Conservation (phyloP, 2,113 vertebrate genomes). For the Podarcis muralis region DNA sequence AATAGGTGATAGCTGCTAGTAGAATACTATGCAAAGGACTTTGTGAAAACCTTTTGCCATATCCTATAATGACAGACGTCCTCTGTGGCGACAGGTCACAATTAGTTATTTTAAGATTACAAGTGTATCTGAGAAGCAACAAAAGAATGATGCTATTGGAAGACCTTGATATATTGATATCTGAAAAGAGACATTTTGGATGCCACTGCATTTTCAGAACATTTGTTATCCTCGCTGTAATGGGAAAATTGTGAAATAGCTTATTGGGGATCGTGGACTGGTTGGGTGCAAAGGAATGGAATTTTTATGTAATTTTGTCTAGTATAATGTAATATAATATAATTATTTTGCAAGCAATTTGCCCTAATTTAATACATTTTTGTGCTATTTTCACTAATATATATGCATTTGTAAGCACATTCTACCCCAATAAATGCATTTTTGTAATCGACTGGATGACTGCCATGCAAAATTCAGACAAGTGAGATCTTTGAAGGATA, state of each 20-base stretch:
- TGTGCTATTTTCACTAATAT: too few relatives aligned
- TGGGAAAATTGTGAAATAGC: background rate
- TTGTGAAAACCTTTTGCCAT: background rate
- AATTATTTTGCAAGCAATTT: too few relatives aligned
- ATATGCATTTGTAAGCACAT: too few relatives aligned
- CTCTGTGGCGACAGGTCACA: background rate
- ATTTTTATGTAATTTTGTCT: too few relatives aligned
- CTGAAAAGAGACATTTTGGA: background rate
- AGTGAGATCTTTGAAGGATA: too few relatives aligned
- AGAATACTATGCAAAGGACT: background rate
- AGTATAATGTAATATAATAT: too few relatives aligned
- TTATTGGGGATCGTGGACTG: background rate
- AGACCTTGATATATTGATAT: background rate
- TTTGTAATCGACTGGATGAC: too few relatives aligned
- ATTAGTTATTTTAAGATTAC: background rate
- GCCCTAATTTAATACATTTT: too few relatives aligned
- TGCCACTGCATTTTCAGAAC: background rate
- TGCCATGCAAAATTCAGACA: too few relatives aligned
- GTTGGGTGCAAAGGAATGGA: too few relatives aligned
- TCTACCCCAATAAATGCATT: too few relatives aligned
- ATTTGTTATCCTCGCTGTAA: background rate
- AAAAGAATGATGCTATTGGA: background rate
- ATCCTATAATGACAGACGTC: background rate
- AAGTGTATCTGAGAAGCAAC: background rate
- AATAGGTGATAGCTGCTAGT: background rate